Evolutionary conservation across 1,140 invertebrate genomes (phyloP).

Genomic region (Tetranychus urticae): DNA sequence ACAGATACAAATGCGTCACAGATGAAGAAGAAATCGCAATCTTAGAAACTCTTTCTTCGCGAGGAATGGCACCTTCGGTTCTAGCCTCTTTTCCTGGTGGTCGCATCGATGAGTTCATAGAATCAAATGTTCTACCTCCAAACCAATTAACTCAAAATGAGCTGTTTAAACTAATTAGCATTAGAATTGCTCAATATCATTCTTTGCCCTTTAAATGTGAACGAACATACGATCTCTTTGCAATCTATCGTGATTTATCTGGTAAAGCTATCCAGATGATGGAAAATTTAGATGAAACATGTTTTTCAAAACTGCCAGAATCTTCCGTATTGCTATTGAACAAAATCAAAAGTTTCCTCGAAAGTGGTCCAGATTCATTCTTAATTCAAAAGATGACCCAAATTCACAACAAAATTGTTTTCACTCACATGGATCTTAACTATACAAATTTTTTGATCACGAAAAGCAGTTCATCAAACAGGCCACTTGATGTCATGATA

Average conservation of each 20-base stretch:
- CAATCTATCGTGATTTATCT: not conserved
- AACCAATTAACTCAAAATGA: not conserved
- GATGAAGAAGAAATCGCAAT: not conserved
- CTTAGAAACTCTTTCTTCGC: not conserved
- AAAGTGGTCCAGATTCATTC: not conserved
- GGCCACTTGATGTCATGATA: not conserved
- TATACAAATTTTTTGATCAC: not conserved
- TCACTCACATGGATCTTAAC: not conserved
- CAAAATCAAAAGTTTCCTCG: not conserved
- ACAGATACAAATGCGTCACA: not conserved
- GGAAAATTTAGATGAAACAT: not conserved
- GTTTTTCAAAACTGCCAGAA: not conserved
- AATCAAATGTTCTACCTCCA: not conserved
- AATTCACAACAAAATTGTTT: not conserved
- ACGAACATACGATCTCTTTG: not conserved
- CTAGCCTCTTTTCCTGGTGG: not conserved
- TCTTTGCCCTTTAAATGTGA: not conserved
- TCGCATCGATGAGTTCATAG: conserved; percentile 1
- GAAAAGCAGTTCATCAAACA: too few species aligned
- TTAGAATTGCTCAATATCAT: not conserved
- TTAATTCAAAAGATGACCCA: not conserved
- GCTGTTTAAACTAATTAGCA: not conserved
- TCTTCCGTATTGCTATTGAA: not conserved
- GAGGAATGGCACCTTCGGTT: not conserved
- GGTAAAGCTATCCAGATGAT: not conserved